These are phyloP conservation scores for Zygaena filipendulae DNA, from an alignment of 2,888 invertebrate species.

Conservation along the genomic window DNA sequence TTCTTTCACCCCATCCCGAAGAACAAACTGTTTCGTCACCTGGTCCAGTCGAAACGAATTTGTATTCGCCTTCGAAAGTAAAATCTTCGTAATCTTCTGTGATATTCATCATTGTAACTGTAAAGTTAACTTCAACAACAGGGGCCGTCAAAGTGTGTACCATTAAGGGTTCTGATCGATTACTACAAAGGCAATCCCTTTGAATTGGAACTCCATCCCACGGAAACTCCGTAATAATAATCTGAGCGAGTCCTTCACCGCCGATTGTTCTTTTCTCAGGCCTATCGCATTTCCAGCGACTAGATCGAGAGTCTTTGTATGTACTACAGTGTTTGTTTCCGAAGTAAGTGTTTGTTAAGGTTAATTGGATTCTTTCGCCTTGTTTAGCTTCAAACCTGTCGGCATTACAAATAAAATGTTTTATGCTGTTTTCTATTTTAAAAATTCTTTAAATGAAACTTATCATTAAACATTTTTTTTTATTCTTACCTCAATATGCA, in stretches of 20 bases:
- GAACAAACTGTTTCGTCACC: slow-evolving; percentile 71
- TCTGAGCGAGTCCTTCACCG: slow-evolving; percentile 68
- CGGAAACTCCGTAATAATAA: slow-evolving; percentile 75
- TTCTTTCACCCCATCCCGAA: slow-evolving; percentile 72
- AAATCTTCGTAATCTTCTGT: slow-evolving; percentile 84
- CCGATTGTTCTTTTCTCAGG: slow-evolving; percentile 51
- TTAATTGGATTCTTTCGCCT: slow-evolving; percentile 75
- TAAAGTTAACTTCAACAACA: slow-evolving; percentile 78
- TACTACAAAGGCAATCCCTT: slow-evolving; percentile 80
- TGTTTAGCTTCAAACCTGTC: slow-evolving; percentile 74
- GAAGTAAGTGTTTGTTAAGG: slow-evolving; percentile 75
- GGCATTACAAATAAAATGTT: not conserved
- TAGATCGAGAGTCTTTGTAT: slow-evolving; percentile 73
- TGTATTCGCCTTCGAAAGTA: slow-evolving; percentile 80
- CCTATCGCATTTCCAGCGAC: slow-evolving; percentile 76
- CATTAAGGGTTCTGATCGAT: slow-evolving; percentile 72
- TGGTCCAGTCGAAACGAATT: slow-evolving; percentile 69
- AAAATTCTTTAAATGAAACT: slow-evolving; percentile 1
- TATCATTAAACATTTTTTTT: too few species aligned
- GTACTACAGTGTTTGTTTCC: slow-evolving; percentile 76
- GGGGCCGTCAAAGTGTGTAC: slow-evolving; percentile 76
- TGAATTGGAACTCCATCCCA: slow-evolving; percentile 75
- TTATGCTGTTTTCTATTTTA: not conserved
- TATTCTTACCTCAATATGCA: slow-evolving; percentile 74
- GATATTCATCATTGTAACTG: slow-evolving; percentile 82